A percentile compares a stretch with the other conserved stretches of the same genome.
Evolutionary conservation across 2,888 invertebrate species (phyloP).

Genomic region (Hemistola chrysoprasaria): DNA sequence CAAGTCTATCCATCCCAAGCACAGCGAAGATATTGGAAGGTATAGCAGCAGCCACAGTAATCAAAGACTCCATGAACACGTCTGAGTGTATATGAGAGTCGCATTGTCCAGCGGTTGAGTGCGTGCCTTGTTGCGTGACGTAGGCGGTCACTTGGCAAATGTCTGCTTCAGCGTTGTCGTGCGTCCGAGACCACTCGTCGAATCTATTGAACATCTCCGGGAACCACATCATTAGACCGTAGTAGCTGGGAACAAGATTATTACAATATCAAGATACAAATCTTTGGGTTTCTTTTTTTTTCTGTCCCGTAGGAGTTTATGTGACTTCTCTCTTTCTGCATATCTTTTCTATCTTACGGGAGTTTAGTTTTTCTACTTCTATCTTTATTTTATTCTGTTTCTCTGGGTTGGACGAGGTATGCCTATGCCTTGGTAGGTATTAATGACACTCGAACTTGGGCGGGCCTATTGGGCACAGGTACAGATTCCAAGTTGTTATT

Average conservation of each 20-base stretch:
- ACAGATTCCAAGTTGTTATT: no score
- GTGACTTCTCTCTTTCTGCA: no score
- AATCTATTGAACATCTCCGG: slow-evolving; percentile 96
- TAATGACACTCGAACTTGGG: no score
- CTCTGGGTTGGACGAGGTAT: no score
- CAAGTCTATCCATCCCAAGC: slow-evolving; percentile 92
- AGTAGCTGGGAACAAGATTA: slow-evolving; percentile 87
- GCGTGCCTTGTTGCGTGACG: slow-evolving; percentile 86
- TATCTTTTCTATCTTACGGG: no score
- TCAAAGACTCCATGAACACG: slow-evolving; percentile 93
- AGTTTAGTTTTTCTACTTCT: no score
- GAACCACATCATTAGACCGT: slow-evolving; percentile 98
- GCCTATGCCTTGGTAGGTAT: no score
- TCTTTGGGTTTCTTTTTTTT: no score
- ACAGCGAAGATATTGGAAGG: slow-evolving; percentile 93
- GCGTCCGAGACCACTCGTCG: slow-evolving; percentile 88
- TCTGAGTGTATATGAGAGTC: slow-evolving; percentile 88
- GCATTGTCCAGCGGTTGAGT: slow-evolving; percentile 82
- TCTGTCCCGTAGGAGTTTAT: no score
- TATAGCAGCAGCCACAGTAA: slow-evolving; percentile 92
- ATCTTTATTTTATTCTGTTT: no score
- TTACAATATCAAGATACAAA: no score
- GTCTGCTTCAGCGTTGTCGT: slow-evolving; percentile 85
- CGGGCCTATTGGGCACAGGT: no score
- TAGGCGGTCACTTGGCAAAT: slow-evolving; percentile 90